A percentile compares a stretch with the other conserved stretches of the same genome.
These are phyloP conservation scores for Seriola quinqueradiata DNA, from an alignment of 2,113 vertebrate species.

Conservation along the genomic window DNA sequence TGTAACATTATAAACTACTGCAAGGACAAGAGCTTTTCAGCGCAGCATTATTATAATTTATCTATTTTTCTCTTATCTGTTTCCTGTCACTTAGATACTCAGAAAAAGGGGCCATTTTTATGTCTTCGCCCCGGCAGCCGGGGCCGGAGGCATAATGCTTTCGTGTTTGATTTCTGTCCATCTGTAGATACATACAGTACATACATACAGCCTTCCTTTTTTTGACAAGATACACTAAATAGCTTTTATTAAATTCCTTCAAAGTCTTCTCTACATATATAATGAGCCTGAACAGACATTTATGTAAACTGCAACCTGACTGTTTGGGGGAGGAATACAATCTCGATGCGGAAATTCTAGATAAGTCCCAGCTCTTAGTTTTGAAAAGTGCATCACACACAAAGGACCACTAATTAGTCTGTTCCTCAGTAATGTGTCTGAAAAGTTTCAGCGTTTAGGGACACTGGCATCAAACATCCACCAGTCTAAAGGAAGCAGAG, in stretches of 20 bases:
- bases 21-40: background rate
- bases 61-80: background rate
- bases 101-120: background rate
- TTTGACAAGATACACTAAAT: no score
- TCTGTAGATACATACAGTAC: no score
- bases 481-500: slow-evolving; percentile 3
- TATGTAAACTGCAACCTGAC: no score
- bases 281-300: no score
- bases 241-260: no score
- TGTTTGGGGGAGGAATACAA: no score
- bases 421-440: background rate
- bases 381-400: slow-evolving; percentile 8
- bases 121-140: no score
- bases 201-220: no score
- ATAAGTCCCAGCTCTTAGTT: background rate
- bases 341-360: no score
- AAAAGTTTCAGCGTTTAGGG: slow-evolving; percentile 16
- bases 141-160: no score
- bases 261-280: no score
- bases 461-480: slow-evolving; percentile 23
- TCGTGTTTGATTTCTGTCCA: no score
- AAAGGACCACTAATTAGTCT: background rate
- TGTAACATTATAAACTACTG: background rate
- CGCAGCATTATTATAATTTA: background rate
- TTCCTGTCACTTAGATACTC: background rate